Percentiles rank a stretch among this genome's conserved stretches.
Evolutionary conservation across 2,797 vertebrate genomes (phyloP).

Genomic region (Alosa sapidissima): DNA sequence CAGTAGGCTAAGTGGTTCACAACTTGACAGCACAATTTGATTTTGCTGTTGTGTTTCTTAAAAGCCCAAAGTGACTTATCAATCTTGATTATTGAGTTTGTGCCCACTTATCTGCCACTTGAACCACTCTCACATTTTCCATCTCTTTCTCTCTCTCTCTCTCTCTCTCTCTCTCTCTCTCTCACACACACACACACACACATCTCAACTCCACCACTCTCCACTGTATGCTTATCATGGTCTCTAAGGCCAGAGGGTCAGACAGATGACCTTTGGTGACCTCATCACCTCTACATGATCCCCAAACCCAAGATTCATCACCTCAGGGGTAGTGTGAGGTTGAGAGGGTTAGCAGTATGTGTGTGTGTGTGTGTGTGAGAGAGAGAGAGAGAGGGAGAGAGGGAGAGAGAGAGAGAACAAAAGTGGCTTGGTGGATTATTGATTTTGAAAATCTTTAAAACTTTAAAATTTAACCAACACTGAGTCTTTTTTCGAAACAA

Average conservation of each 20-base stretch:
- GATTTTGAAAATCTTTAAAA: background rate
- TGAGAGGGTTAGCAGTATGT: conserved; percentile 54
- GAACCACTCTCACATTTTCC: background rate
- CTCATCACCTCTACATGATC: conserved; percentile 64
- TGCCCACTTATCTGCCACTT: conserved; percentile 28
- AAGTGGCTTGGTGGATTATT: background rate
- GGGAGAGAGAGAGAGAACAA: background rate
- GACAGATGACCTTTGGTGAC: conserved; percentile 62
- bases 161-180: background rate
- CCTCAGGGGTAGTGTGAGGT: conserved; percentile 52
- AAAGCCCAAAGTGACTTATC: conserved; percentile 3
- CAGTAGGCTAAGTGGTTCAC: background rate
- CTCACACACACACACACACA: background rate
- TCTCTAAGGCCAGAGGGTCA: conserved; percentile 59
- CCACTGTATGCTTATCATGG: conserved; percentile 60
- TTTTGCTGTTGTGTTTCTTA: conserved; percentile 16
- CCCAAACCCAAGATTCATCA: conserved; percentile 63
- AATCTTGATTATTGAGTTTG: conserved; percentile 13
- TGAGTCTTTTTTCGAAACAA: no score
- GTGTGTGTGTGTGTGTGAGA: background rate
- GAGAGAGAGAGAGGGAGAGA: background rate
- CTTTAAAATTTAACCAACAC: no score
- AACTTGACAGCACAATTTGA: conserved; percentile 1
- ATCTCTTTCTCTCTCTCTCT: conserved; percentile 21
- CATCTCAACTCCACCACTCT: conserved; percentile 51